Percentiles rank a stretch among this genome's conserved stretches.
Conservation (phyloP, 2,888 invertebrate genomes). For the Ochropleura plecta region DNA sequence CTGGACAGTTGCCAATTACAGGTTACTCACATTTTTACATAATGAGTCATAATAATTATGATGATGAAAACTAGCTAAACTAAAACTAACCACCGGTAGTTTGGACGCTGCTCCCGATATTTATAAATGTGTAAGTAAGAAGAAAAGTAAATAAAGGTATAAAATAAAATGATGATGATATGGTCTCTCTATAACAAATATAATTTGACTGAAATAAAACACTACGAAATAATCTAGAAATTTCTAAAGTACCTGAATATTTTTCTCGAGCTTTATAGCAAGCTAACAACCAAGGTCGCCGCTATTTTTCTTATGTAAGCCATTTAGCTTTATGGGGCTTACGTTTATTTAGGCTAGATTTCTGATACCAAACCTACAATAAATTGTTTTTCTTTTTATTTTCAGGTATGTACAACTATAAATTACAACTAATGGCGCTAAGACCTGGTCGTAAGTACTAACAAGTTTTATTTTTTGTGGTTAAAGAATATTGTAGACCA, state of each 20-base stretch:
- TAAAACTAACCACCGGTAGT: too few relatives aligned
- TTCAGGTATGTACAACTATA: conserved; percentile 55
- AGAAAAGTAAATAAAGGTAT: too few relatives aligned
- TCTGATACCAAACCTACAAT: conserved; percentile 14
- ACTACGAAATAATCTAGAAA: not conserved
- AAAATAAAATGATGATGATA: too few relatives aligned
- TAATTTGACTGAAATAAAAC: not conserved
- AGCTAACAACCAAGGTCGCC: not conserved
- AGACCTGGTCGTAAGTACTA: conserved; percentile 29
- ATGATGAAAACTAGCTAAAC: too few relatives aligned
- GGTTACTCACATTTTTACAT: too few relatives aligned
- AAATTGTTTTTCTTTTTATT: conserved; percentile 34
- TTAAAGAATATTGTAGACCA: not conserved
- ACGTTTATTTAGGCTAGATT: conserved; percentile 8
- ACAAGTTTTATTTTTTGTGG: conserved; percentile 14
- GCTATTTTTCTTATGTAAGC: not conserved
- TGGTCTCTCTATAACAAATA: too few relatives aligned
- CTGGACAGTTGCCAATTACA: too few relatives aligned
- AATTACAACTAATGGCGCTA: conserved; percentile 11
- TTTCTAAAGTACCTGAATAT: not conserved
- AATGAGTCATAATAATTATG: too few relatives aligned
- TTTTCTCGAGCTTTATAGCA: not conserved
- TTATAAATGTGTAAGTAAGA: too few relatives aligned
- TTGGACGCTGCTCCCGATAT: too few relatives aligned
- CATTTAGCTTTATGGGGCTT: conserved; percentile 7